Evolutionary conservation across 2,888 invertebrate species (phyloP), one percentile per base, ranked within the genome.

Genomic region (Melinaea marsaeus): DNA sequence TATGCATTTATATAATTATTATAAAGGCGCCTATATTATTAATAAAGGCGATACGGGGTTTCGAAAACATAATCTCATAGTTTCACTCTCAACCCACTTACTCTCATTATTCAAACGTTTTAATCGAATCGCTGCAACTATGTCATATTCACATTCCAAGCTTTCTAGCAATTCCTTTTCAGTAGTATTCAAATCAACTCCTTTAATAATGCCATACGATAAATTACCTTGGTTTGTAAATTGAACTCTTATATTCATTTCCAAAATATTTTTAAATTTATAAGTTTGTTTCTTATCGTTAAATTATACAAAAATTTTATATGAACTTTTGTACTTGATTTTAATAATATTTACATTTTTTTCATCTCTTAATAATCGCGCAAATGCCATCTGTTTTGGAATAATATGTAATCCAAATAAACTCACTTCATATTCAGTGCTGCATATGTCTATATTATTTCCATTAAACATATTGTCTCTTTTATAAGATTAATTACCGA

Each of bases 371-470:
- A 72, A 55, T 13, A 72, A 47, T 57, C 64, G 70, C 3, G 71
- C 71, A 47, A 72, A 57, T 2, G 66, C 69, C 37, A 71, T 66
- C 62, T 69, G 71, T 64, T 68, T 72, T 6, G 71, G 71, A 33
- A 70, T 13, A 48, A 55, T 45, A 7, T 22, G 35, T 37, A 22
- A 22, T 22, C 22, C 22, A 22, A 22, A 22, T 22, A 22, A 22
- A 22, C 22, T 22, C 22, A 22, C 22, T 22, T 22, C 22, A 22
- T 22, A 22, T 22, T 22, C 22, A 22, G 22, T 22, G 22, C 22
- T 22, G 22, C 22, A 22, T 22, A 22, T 22, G 22, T n/a, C n/a
- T n/a, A n/a, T n/a, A n/a, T n/a, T n/a, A n/a, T n/a, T n/a, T n/a
- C n/a, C n/a, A n/a, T n/a, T n/a, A n/a, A n/a, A n/a, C n/a, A n/a